These are phyloP conservation scores for Cephalopholis sonnerati DNA, from an alignment of 2,113 vertebrate species.

Conservation along the genomic window DNA sequence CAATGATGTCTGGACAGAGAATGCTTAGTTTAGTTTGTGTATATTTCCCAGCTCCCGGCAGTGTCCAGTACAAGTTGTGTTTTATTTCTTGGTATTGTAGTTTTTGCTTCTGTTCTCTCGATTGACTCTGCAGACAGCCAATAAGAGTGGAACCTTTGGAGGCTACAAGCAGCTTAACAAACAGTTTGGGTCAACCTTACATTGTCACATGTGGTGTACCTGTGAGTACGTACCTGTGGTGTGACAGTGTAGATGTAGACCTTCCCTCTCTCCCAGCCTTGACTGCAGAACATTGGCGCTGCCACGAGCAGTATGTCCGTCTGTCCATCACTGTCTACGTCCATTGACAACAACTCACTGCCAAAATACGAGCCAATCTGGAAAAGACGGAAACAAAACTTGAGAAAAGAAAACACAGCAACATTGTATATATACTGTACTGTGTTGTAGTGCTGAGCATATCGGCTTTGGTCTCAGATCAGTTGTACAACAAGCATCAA, in stretches of 20 bases:
- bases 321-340: conserved; percentile 85
- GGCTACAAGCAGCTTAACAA: neutral
- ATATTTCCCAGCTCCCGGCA: neutral
- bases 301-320: conserved; percentile 92
- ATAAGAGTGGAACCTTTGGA: neutral
- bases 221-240: conserved; percentile 69
- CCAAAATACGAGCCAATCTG: conserved; percentile 98
- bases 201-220: too few relatives aligned
- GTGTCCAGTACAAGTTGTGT: neutral
- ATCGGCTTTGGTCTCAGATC: too few relatives aligned
- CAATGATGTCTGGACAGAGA: conserved; percentile 82
- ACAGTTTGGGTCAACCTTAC: too few relatives aligned
- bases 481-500: too few relatives aligned
- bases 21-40: neutral
- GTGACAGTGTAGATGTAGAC: conserved; percentile 89
- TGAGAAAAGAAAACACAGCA: neutral
- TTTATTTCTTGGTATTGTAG: neutral
- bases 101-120: neutral
- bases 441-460: neutral
- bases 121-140: neutral
- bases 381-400: neutral
- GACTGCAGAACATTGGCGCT: conserved; percentile 95
- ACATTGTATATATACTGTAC: neutral
- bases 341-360: conserved; percentile 90
- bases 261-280: conserved; percentile 90